phyloP scores from a whole-genome alignment of 1,140 invertebrate species.

The Solenopsis fugax region DNA sequence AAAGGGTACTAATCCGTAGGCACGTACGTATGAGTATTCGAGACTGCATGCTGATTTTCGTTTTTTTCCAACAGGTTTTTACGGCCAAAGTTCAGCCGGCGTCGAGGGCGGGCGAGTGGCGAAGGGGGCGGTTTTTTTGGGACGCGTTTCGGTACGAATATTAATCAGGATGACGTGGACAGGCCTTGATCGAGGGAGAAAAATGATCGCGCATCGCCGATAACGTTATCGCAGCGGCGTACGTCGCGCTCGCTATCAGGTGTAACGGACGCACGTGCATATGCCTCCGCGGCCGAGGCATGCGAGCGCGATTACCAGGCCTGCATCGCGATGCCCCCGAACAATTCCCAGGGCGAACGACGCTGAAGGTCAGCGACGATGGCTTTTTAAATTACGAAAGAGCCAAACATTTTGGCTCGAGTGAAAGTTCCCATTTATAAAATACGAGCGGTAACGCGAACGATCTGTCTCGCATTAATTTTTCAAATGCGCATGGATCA shows the following conservation, averaged over 20 bases:
- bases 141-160: constrained; percentile 71
- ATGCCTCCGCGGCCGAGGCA: not conserved
- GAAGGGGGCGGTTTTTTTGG: constrained; percentile 60
- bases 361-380: not conserved
- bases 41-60: constrained; percentile 85
- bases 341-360: not conserved
- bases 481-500: not conserved
- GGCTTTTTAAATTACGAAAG: not conserved
- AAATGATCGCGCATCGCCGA: constrained; percentile 69
- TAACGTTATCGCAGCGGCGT: constrained; percentile 71
- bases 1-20: constrained; percentile 35
- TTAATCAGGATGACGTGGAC: constrained; percentile 77
- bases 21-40: constrained; percentile 78
- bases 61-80: constrained; percentile 84
- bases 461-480: not conserved
- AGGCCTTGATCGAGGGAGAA: constrained; percentile 73
- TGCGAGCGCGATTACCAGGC: not conserved
- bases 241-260: constrained; percentile 56
- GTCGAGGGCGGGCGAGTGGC: not conserved
- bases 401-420: not conserved
- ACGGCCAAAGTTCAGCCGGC: constrained; percentile 79
- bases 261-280: constrained; percentile 62
- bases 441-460: not conserved
- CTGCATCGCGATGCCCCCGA: not conserved
- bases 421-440: not conserved